Percentiles rank a stretch among this genome's conserved stretches.
Evolutionary conservation across 2,888 invertebrate genomes (phyloP).

Genomic region (Idaea biselata): DNA sequence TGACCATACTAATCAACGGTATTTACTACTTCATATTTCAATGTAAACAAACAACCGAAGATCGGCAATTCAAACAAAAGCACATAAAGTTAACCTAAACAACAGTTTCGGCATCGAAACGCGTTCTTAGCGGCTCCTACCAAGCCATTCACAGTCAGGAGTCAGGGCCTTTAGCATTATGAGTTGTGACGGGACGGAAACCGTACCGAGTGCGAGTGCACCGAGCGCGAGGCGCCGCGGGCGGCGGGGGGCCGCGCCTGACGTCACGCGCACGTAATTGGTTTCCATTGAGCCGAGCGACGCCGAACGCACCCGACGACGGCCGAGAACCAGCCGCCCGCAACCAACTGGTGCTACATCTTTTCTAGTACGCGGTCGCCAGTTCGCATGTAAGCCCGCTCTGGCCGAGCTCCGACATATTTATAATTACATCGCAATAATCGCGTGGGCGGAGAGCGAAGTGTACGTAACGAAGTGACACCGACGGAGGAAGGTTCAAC

Average conservation of each 20-base stretch:
- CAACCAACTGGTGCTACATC: conserved; percentile 69
- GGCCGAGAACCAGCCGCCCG: conserved; percentile 55
- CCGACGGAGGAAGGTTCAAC: conserved; percentile 3
- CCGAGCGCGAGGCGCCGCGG: conserved; percentile 22
- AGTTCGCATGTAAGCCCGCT: conserved; percentile 53
- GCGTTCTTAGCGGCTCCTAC: too few species aligned
- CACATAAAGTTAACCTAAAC: too few species aligned
- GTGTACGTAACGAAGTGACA: conserved; percentile 18
- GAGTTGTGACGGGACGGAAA: background rate
- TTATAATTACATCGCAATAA: conserved; percentile 34
- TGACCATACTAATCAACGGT: too few species aligned
- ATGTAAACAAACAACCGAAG: too few species aligned
- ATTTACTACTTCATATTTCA: too few species aligned
- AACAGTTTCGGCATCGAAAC: too few species aligned
- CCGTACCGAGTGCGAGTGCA: conserved; percentile 23
- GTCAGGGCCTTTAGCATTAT: background rate
- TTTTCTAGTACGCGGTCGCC: conserved; percentile 73
- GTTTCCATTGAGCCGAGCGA: conserved; percentile 61
- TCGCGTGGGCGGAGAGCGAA: conserved; percentile 36
- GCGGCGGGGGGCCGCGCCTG: conserved; percentile 46
- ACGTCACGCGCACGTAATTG: conserved; percentile 66
- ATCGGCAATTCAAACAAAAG: too few species aligned
- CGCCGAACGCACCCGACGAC: conserved; percentile 52
- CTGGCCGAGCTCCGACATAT: conserved; percentile 31
- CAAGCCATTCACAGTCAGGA: conserved; percentile 18